Evolutionary conservation across 2,113 vertebrate species (phyloP).

Genomic region (Tursiops truncatus): DNA sequence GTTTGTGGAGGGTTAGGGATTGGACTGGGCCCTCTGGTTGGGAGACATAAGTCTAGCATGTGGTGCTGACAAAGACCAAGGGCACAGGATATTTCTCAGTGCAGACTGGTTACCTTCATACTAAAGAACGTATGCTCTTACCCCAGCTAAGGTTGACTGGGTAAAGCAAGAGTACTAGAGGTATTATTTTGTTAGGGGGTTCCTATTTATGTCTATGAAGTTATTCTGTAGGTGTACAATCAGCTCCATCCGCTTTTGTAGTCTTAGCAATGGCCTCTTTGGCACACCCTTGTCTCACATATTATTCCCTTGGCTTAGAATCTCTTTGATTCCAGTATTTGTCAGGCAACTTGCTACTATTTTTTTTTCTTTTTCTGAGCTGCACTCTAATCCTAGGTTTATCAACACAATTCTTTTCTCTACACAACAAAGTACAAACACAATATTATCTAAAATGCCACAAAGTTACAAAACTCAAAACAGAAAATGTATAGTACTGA

Average conservation of each 20-base stretch:
- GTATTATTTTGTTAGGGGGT: not conserved
- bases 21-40: no score
- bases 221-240: not conserved
- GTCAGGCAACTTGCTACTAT: not conserved
- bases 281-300: not conserved
- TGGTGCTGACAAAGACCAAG: not conserved
- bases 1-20: not conserved
- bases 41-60: not conserved
- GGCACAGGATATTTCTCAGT: not conserved
- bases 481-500: no score
- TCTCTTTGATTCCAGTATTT: not conserved
- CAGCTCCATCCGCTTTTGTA: no score
- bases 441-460: no score
- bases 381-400: conserved; percentile 75
- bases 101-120: not conserved
- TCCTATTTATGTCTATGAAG: not conserved
- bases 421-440: no score
- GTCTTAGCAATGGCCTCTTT: not conserved
- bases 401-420: conserved; percentile 68
- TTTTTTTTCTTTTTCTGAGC: no score
- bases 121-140: not conserved
- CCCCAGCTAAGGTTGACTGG: not conserved
- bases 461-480: no score
- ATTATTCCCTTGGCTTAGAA: not conserved
- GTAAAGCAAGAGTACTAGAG: not conserved